phyloP scores from a whole-genome alignment of 2,797 vertebrate species.

The Distichodus sexfasciatus region DNA sequence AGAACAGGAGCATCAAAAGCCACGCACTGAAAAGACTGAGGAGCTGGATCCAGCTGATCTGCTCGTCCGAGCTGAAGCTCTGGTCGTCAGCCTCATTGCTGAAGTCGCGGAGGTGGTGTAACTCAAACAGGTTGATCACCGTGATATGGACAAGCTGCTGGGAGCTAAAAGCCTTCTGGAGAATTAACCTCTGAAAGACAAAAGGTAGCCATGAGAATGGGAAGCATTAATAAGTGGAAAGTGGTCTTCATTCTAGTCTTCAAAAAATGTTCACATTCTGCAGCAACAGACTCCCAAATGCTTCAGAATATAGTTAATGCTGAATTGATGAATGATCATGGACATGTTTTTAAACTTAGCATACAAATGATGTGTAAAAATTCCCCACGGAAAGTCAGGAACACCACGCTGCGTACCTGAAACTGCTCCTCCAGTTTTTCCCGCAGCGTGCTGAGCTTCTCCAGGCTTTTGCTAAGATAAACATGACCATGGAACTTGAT shows the following conservation, averaged over 20 bases:
- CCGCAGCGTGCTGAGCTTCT: conserved; percentile 87
- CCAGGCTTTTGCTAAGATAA: conserved; percentile 92
- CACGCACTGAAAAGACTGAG: conserved; percentile 93
- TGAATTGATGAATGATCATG: too few species aligned
- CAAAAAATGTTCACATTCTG: too few species aligned
- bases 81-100: conserved; percentile 81
- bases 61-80: conserved; percentile 86
- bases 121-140: conserved; percentile 96
- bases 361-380: too few species aligned
- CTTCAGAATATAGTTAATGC: too few species aligned
- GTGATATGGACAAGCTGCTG: conserved; percentile 98
- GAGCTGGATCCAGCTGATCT: conserved; percentile 92
- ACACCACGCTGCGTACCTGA: too few species aligned
- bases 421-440: conserved; percentile 97
- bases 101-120: conserved; percentile 93
- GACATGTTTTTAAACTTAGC: too few species aligned
- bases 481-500: conserved; percentile 98
- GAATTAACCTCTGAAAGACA: conserved; percentile 82
- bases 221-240: too few species aligned
- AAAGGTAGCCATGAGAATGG: too few species aligned
- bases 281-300: too few species aligned
- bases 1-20: not conserved
- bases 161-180: conserved; percentile 95
- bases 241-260: too few species aligned
- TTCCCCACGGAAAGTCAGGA: too few species aligned